Base-by-base conservation (phyloP, 2,888 invertebrate species). In the Limenitis camilla region DNA sequence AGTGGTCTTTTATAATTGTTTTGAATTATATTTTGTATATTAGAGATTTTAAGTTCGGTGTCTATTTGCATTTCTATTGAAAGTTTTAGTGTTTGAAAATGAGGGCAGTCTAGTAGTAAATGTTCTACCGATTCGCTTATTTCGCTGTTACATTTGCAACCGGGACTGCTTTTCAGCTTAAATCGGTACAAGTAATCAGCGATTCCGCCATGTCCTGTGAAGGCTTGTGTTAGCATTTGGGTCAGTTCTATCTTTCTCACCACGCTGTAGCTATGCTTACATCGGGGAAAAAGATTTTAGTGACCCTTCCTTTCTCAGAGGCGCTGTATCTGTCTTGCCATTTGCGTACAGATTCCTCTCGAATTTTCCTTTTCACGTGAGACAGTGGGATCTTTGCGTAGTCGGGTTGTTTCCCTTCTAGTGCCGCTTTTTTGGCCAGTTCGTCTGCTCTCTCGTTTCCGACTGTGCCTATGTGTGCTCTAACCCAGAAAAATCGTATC, bases 131-230 rank as follows among this genome's bases (percentile, higher is more conserved):
- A 19, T 19, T 19, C 19, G 19, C 19, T 19, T 19, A 19, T 19
- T 19, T 19, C 19, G 19, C 10, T 8, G 8, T 52, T 47, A 10
- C 52, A 52, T 6, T 29, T 31, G 11, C 52, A 52, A n/a, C 5
- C 19, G 1, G 52, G 39, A n/a, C 40, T 36, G 1, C 31, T 5
- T 8, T 5, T 32, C 0, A 47, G 11, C 2, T 48, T 47, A 7
- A 32, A 47, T 0, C 38, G 30, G 35, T 48, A 36, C 8, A 46
- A 11, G 19, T 52, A 52, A 7, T 29, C 1, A 1, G 46, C 40
- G 27, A 52, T 40, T 1, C 36, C 52, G 3, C 52, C 52, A n/a
- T 52, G 52, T 4, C 52, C 52, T 2, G 52, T 48, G 5, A 52
- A 9, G 11, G 31, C 27, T 39, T 49, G 49, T 1, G 30, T 29